phyloP scores from a whole-genome alignment of 2,113 vertebrate genomes.

The Colaptes auratus region DNA sequence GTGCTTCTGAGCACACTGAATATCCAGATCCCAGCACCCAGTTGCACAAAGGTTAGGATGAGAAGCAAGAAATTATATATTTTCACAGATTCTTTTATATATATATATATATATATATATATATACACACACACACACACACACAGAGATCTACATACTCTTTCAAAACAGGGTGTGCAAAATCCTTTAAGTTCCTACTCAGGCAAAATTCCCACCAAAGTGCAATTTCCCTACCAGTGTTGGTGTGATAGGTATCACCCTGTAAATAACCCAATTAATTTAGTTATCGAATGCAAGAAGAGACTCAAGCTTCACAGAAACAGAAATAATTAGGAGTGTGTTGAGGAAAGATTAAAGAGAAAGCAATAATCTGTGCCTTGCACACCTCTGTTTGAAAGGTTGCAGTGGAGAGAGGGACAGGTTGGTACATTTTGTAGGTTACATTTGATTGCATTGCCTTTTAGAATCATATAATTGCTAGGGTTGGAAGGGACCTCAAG shows the following conservation, averaged over 20 bases:
- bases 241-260: background rate
- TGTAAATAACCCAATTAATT: background rate
- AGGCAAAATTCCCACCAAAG: background rate
- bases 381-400: background rate
- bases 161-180: background rate
- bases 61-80: conserved; percentile 21
- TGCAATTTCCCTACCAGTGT: background rate
- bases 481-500: too few relatives aligned
- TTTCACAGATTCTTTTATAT: background rate
- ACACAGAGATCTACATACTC: background rate
- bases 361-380: background rate
- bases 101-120: too few relatives aligned
- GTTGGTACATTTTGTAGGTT: background rate
- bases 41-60: conserved; percentile 31
- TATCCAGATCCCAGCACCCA: conserved; percentile 31
- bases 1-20: conserved; percentile 65
- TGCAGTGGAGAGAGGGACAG: background rate
- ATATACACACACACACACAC: too few relatives aligned
- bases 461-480: background rate
- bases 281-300: background rate
- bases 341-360: background rate
- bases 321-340: background rate
- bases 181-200: background rate
- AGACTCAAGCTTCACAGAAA: background rate
- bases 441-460: background rate